phyloP scores from a whole-genome alignment of 2,797 vertebrate species.

The Chloroceryle inda region DNA sequence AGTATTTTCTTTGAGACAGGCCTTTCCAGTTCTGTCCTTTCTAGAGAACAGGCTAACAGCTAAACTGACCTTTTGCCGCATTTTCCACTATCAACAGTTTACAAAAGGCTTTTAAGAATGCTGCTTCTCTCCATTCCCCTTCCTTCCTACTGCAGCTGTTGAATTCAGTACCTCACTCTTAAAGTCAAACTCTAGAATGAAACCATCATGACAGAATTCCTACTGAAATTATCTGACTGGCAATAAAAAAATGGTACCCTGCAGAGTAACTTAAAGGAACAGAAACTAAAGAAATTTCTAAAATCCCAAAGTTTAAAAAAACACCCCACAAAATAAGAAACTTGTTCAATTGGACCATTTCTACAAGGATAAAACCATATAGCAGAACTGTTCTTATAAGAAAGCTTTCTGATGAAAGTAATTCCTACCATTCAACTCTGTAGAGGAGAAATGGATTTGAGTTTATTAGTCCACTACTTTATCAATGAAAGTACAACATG shows the following conservation, averaged over 20 bases:
- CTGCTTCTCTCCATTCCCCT: not conserved
- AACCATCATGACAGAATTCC: not conserved
- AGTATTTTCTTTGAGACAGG: not conserved
- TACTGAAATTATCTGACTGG: not conserved
- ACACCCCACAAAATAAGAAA: not conserved
- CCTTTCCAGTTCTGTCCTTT: not conserved
- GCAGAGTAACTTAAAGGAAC: not conserved
- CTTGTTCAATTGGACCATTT: not conserved
- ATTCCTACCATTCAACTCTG: not conserved
- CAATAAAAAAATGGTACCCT: not conserved
- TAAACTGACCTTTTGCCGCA: not conserved
- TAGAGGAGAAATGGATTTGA: not conserved
- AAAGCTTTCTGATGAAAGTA: not conserved
- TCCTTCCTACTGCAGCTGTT: not conserved
- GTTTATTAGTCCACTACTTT: not conserved
- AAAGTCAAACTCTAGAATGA: not conserved
- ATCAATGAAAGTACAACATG: not conserved
- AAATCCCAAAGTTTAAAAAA: not conserved
- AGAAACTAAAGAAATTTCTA: not conserved
- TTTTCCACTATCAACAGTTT: not conserved
- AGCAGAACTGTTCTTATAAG: not conserved
- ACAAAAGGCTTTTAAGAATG: not conserved
- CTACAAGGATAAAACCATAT: not conserved
- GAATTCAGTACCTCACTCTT: not conserved
- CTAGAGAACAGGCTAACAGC: not conserved